Evolutionary conservation across 2,888 invertebrate species (phyloP), one percentile per base, ranked within the genome.

Genomic region (Lutraria lutraria): DNA sequence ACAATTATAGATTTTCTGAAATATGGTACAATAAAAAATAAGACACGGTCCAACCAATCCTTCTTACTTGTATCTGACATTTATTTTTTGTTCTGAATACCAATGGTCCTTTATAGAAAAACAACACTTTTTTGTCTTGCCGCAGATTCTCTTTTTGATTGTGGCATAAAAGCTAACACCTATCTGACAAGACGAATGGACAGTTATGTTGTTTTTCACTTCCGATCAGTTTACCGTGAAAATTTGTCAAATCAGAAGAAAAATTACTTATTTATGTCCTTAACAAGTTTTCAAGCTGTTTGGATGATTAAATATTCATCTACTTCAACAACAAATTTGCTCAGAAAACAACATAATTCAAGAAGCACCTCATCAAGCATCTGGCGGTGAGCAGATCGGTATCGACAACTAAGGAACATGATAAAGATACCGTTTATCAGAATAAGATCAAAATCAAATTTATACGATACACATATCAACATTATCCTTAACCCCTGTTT

Each of bases 271-370:
- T 68, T 68, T 4, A 68, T 68, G 25, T 12, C 63, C 63, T 68
- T 25, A n/a, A 68, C 63, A 68, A 68, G 25, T 68, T 68, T 68
- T 25, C 63, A 68, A 68, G 63, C 63, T 25, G 25, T 68, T 25
- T 25, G 25, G 3, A 68, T 25, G 25, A n/a, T 68, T 21, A 25
- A 68, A n/a, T 68, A 68, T 68, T 68, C 63, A 68, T 68, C n/a
- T 25, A 68, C 63, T 25, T 68, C 63, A 68, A 68, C 63, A 68
- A 68, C 63, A 68, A 68, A 25, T 68, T 68, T 13, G n/a, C 63
- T n/a, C 21, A 68, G 63, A 68, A 68, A 43, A 25, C 63, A 68
- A 68, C n/a, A 68, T 25, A n/a, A 6, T 68, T 68, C 25, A 25
- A 68, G 12, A 6, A 68, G 6, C 63, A 25, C 2, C 63, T 25